Percentiles rank a stretch among this genome's conserved stretches.
Conservation (phyloP, 2,113 vertebrate species). For the Delphinapterus leucas region DNA sequence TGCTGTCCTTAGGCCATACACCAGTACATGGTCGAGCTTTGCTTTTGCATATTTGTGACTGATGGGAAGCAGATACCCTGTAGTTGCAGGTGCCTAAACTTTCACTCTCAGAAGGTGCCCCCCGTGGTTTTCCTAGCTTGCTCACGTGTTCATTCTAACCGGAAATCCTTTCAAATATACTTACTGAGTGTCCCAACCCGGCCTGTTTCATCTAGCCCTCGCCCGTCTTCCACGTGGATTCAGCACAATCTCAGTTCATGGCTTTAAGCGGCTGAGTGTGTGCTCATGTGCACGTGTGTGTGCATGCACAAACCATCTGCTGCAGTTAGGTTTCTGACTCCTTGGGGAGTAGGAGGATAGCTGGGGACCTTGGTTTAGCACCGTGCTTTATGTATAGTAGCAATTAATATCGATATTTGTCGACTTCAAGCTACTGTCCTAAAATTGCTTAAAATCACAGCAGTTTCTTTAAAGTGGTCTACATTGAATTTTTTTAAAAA, state of each 20-base stretch:
- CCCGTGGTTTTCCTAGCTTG: not conserved
- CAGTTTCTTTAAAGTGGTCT: not conserved
- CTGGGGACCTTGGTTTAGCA: not conserved
- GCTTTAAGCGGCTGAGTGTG: not conserved
- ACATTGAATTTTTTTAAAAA: not conserved
- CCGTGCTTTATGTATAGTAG: not conserved
- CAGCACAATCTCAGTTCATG: fast-evolving
- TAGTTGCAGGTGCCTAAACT: too few relatives aligned
- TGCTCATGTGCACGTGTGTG: not conserved
- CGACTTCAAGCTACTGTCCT: not conserved
- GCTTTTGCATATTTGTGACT: not conserved
- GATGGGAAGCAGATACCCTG: not conserved
- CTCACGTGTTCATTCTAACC: not conserved
- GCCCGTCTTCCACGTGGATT: not conserved
- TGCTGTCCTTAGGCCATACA: fast-evolving
- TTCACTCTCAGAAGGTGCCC: not conserved
- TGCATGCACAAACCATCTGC: not conserved
- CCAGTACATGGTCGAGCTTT: fast-evolving
- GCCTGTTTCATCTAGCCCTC: not conserved
- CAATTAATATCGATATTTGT: not conserved
- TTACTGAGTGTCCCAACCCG: fast-evolving
- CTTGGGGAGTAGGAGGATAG: not conserved
- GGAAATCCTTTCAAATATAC: fast-evolving
- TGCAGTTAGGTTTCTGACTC: not conserved
- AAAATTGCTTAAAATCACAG: not conserved